Evolutionary conservation across 1,140 invertebrate genomes (phyloP), one percentile per base, ranked within the genome.

Genomic region (Drosophila insularis): DNA sequence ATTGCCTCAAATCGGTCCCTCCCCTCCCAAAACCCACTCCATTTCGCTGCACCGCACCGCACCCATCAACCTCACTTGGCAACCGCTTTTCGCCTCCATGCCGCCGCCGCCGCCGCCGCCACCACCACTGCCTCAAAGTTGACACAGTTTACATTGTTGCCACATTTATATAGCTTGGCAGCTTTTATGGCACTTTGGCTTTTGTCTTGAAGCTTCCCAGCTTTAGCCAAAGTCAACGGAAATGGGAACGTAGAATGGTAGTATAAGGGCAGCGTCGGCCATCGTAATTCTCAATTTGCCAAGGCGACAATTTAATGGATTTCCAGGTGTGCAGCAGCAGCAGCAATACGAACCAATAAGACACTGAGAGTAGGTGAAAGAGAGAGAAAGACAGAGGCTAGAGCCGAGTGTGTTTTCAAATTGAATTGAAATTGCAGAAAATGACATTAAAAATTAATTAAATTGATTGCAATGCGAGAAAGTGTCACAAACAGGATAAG

Each of bases 71-170:
- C 63, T 37, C 31, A 40, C 8, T 21, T 21, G 43, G 43, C 43
- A 50, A 11, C 43, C 43, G 17, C 43, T 19, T 21, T 50, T 50
- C 17, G 17, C 17, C 17, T 19, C 43, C 43, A 17, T 17, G 43
- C 43, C 14, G 43, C 17, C 14, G 43, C 17, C 14, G 43, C 43
- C 43, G 19, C 19, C 17, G 17, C 17, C 14, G 14, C n/a, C n/a
- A n/a, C n/a, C 64, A 31, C 58, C 43, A 55, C 31, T 64, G 56
- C 62, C 67, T 58, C 72, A 64, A 63, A 87, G 82, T 87, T 87
- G 82, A 87, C 82, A 87, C 82, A 87, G 82, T 87, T 87, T 87
- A 87, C 82, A 84, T 87, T 87, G 82, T 87, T 87, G 82, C 84
- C 80, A 81, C 81, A 89, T 87, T 87, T 89, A 87, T 87, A 89